Conservation (phyloP, 2,113 vertebrate species). For the Smithornis capensis region DNA sequence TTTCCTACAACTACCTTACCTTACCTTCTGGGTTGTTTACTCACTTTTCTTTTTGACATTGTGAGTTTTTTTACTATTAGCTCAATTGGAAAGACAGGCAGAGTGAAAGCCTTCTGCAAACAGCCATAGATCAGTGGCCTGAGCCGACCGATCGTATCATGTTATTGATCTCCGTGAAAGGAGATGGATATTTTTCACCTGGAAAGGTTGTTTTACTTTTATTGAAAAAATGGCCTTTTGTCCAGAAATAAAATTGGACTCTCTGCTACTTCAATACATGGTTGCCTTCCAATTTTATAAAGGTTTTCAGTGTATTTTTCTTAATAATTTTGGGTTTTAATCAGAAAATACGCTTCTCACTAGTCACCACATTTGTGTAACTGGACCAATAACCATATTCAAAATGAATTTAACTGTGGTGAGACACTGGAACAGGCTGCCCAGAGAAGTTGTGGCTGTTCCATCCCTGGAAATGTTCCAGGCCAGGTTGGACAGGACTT, state of each 20-base stretch:
- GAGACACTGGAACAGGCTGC: not conserved
- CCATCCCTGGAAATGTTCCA: not conserved
- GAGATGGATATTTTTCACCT: constrained; percentile 9
- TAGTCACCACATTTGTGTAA: not conserved
- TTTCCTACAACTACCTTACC: not conserved
- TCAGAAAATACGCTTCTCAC: not conserved
- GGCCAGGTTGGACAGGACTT: fast-evolving
- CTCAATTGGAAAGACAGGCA: not conserved
- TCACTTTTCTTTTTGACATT: not conserved
- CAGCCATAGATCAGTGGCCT: constrained; percentile 12
- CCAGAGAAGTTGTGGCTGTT: not conserved
- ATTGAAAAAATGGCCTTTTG: not conserved
- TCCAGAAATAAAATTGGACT: not conserved
- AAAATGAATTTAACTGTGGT: not conserved
- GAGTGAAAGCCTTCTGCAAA: constrained; percentile 13
- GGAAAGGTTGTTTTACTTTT: not conserved
- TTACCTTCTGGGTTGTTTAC: not conserved
- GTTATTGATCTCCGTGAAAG: constrained; percentile 37
- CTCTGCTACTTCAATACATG: not conserved
- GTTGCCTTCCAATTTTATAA: not conserved
- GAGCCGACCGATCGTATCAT: not conserved
- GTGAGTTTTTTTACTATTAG: not conserved
- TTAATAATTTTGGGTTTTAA: not conserved
- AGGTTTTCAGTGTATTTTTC: not conserved
- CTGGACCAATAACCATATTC: not conserved